Base-by-base conservation (phyloP, 37 sponge, comb jelly and placozoan genomes). In the Spongilla lacustris region DNA sequence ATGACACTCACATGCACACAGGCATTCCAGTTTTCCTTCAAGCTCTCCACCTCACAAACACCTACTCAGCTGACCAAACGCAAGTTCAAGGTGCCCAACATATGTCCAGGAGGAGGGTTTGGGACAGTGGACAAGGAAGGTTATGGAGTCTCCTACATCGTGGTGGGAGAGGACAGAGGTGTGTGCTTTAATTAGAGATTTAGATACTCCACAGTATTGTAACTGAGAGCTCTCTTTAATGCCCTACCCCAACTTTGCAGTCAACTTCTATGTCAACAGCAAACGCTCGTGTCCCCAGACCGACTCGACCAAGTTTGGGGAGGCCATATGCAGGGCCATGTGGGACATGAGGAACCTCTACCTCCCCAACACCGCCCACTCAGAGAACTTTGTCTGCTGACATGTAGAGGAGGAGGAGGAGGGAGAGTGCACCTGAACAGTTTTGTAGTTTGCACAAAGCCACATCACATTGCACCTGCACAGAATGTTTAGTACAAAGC, bases 101-200 rank as follows among this genome's bases (percentile, higher is more conserved):
- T 58, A 17, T 58, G 58, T 58, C 58, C 58, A 58, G 58, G 58
- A 58, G 98, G 98, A 49, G 98, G 98, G 8, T 97, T 97, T 79
- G 98, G 98, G 4, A 91, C 95, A 2, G 96, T 94, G 6, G 77
- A 81, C 58, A 90, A 97, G 21, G 83, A 89, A 27, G 98, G 98
- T 4, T 97, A 97, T 76, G 98, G 98, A 0, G 86, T 97, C 27
- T 89, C 94, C 26, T 97, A 97, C 86, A 86, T 97, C 58, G 81
- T 97, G 29, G 50, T 78, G 3, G 95, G 95, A 50, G 98, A 97
- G 36, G 94, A 97, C 38, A 68, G 36, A n/a, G 77, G 95, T 95
- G 58, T 58, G 58, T 58, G 58, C 58, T 58, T 14, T 58, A 58
- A 58, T 58, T 58, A 14, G 58, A 58, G 1, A 58, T 1, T 46